Evolutionary conservation across 2,113 vertebrate genomes (phyloP).

Genomic region (Microcebus lehilahytsara): DNA sequence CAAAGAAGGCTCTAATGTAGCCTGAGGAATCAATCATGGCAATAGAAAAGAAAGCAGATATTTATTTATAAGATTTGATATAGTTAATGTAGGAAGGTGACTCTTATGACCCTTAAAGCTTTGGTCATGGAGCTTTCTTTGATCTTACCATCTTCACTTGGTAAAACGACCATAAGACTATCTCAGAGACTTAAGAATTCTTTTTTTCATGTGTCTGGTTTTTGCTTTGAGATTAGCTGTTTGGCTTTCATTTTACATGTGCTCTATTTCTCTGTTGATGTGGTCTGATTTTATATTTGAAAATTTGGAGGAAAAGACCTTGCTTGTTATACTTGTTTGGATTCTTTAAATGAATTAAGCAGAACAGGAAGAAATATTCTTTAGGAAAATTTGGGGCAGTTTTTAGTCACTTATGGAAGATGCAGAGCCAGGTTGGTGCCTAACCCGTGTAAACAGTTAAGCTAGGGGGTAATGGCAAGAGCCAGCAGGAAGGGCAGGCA

Average conservation of each 20-base stretch:
- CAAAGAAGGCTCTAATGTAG: fast-evolving
- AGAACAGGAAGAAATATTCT: background rate
- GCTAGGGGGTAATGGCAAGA: background rate
- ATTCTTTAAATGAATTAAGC: background rate
- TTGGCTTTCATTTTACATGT: background rate
- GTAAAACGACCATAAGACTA: fast-evolving
- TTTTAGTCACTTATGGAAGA: background rate
- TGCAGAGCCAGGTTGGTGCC: background rate
- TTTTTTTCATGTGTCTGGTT: background rate
- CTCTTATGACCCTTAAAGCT: background rate
- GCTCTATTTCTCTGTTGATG: background rate
- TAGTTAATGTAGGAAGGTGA: background rate
- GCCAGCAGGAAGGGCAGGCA: background rate
- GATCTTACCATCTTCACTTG: background rate
- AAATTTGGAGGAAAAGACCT: background rate
- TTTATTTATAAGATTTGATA: too few species aligned
- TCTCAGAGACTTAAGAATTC: background rate
- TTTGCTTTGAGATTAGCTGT: background rate
- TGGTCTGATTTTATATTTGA: background rate
- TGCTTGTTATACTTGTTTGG: background rate
- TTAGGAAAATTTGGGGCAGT: background rate
- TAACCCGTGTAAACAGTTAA: background rate
- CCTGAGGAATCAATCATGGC: too few species aligned
- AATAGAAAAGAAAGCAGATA: too few species aligned
- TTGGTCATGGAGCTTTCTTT: background rate